These are phyloP conservation scores for Caenorhabditis panamensis DNA, from an alignment of 2,888 invertebrate genomes.

Conservation along the genomic window DNA sequence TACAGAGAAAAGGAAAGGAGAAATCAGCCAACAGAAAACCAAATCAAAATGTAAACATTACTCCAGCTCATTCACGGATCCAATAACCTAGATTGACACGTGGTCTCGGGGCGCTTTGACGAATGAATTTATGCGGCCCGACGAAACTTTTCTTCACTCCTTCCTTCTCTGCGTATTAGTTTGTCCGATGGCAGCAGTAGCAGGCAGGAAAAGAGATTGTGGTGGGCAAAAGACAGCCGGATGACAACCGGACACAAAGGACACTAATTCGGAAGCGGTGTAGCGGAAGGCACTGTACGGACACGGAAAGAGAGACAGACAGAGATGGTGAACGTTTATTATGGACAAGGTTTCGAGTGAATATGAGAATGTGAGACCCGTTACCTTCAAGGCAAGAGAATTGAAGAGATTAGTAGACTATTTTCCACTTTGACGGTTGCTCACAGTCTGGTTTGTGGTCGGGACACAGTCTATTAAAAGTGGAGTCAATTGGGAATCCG, in stretches of 20 bases:
- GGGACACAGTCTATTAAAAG: constrained; percentile 91
- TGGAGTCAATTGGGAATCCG: constrained; percentile 88
- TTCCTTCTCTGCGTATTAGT: constrained; percentile 6
- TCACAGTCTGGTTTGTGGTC: constrained; percentile 84
- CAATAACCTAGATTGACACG: constrained; percentile 16
- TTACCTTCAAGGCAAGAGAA: background rate
- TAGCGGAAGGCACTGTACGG: constrained; percentile 45
- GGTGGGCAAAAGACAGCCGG: constrained; percentile 24
- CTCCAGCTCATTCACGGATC: constrained; percentile 1
- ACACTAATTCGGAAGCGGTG: constrained; percentile 56
- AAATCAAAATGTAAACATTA: no score
- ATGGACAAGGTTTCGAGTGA: constrained; percentile 2
- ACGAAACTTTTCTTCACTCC: background rate
- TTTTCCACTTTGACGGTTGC: constrained; percentile 87
- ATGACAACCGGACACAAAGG: constrained; percentile 33
- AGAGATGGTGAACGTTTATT: constrained; percentile 19
- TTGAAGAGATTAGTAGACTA: constrained; percentile 64
- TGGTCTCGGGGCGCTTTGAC: no score
- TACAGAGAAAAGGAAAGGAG: no score
- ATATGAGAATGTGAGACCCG: constrained; percentile 12
- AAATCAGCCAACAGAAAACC: no score
- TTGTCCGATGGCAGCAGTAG: background rate
- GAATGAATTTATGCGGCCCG: no score
- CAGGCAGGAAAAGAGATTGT: background rate
- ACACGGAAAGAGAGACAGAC: background rate